phyloP scores from a whole-genome alignment of 2,113 vertebrate species.

The Mesembrinibis cayennensis region DNA sequence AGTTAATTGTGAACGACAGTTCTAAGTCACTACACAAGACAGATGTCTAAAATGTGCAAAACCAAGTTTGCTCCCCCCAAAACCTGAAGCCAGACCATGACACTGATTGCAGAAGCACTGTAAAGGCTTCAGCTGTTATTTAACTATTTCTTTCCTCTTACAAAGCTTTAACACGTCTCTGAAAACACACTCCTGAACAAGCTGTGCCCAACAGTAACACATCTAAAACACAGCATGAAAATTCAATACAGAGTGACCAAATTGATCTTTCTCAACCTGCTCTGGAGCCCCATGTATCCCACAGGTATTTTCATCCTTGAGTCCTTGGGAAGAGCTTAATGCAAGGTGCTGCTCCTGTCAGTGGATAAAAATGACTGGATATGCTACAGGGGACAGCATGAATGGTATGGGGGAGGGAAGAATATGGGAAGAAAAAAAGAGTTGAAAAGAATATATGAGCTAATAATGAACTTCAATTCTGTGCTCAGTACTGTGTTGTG shows the following conservation, averaged over 20 bases:
- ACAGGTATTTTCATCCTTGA: not conserved
- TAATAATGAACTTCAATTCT: conserved; percentile 24
- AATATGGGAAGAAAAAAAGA: not conserved
- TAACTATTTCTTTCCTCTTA: not conserved
- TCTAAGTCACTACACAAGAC: not conserved
- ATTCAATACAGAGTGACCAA: not conserved
- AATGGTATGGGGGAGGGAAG: not conserved
- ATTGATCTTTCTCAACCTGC: not conserved
- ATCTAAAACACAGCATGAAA: not conserved
- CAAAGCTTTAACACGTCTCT: not conserved
- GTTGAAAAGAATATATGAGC: conserved; percentile 7
- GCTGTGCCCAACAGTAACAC: not conserved
- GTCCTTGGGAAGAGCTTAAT: not conserved
- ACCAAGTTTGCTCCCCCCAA: not conserved
- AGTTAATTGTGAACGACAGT: not conserved
- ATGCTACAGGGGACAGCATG: not conserved
- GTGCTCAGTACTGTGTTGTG: not conserved
- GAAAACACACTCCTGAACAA: not conserved
- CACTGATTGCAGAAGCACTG: not conserved
- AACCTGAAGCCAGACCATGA: not conserved
- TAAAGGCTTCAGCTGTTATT: not conserved
- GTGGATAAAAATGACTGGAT: not conserved
- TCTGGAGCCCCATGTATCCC: not conserved
- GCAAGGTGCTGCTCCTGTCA: not conserved
- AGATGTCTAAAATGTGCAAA: not conserved